Conservation (phyloP, 2,113 vertebrate genomes). For the Rhodinocichla rosea region DNA sequence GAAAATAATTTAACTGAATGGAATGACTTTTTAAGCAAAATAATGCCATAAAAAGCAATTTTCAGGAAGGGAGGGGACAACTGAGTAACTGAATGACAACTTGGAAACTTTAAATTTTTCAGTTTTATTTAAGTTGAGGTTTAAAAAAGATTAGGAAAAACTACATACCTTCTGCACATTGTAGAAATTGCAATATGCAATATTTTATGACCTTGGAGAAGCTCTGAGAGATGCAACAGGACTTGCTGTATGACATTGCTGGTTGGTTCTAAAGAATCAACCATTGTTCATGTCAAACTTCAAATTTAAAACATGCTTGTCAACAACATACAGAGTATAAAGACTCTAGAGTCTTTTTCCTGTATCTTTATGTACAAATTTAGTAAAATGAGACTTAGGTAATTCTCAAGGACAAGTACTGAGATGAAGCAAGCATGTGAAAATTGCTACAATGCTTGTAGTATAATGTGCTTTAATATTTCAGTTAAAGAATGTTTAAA, state of each 20-base stretch:
- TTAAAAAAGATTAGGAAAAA: neutral
- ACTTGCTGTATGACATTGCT: neutral
- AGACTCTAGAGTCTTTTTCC: neutral
- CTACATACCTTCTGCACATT: rapidly evolving
- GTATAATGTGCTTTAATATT: neutral
- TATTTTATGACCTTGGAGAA: neutral
- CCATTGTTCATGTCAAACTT: neutral
- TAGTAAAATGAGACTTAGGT: neutral
- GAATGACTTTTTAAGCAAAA: neutral
- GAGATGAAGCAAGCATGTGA: neutral
- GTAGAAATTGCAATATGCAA: neutral
- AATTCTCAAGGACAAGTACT: neutral
- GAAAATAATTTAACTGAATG: neutral
- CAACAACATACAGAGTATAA: neutral
- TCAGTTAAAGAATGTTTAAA: neutral
- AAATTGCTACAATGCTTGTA: neutral
- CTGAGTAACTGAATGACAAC: neutral
- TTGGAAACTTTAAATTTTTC: neutral
- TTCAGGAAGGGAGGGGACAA: neutral
- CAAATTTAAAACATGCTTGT: neutral
- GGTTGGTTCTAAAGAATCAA: neutral
- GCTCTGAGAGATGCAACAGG: neutral
- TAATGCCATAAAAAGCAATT: neutral
- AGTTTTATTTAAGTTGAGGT: neutral
- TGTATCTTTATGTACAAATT: neutral